Conservation (phyloP, 2,113 vertebrate genomes). For the Oceanodroma tethys region DNA sequence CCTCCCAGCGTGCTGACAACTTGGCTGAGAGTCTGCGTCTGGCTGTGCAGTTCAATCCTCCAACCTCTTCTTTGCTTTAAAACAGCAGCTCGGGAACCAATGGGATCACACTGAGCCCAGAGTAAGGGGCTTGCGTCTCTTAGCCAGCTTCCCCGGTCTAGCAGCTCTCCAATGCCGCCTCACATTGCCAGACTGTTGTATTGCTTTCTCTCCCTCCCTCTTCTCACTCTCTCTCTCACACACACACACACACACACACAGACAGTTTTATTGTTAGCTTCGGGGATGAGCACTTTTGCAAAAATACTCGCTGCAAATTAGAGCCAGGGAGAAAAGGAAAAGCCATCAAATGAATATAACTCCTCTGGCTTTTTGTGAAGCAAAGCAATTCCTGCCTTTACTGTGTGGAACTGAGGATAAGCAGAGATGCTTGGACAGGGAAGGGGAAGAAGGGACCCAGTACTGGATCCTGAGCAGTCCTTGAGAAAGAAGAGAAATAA, state of each 20-base stretch:
- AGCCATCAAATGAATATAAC: neutral
- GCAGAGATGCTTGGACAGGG: neutral
- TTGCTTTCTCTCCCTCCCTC: constrained; percentile 13
- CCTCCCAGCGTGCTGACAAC: constrained; percentile 17
- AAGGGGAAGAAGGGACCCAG: neutral
- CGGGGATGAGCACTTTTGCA: neutral
- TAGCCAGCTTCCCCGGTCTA: neutral
- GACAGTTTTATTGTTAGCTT: constrained; percentile 6
- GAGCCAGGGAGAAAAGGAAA: neutral
- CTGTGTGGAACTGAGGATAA: neutral
- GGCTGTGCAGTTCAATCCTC: neutral
- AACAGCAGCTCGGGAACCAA: constrained; percentile 49
- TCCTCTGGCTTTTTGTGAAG: neutral
- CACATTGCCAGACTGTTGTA: neutral
- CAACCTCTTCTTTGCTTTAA: neutral
- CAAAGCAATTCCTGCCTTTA: neutral
- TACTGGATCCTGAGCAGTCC: neutral
- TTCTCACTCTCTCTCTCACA: neutral
- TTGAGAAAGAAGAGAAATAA: neutral
- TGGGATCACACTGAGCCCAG: constrained; percentile 9
- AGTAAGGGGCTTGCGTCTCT: neutral
- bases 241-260: neutral
- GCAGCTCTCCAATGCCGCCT: constrained; percentile 8
- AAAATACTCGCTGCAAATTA: neutral
- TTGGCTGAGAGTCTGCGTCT: constrained; percentile 10